phyloP scores from a whole-genome alignment of 2,797 vertebrate species.

The Synanceia verrucosa region DNA sequence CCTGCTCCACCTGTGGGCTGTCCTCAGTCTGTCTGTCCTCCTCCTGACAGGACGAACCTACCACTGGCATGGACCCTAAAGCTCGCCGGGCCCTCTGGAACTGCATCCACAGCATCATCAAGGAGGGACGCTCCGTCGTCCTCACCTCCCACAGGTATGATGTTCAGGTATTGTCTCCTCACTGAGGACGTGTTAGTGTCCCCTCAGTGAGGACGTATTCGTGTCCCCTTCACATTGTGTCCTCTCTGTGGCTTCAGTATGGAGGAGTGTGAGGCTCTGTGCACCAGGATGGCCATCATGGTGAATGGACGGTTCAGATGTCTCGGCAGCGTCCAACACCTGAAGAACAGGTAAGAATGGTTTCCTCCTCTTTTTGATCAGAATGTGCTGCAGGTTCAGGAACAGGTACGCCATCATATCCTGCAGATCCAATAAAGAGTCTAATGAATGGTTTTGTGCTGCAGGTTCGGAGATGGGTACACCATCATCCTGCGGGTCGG shows the following conservation, averaged over 20 bases:
- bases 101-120: constrained; percentile 92
- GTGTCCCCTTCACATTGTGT: not conserved
- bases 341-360: constrained; percentile 97
- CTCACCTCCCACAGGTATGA: constrained; percentile 92
- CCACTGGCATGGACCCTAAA: constrained; percentile 98
- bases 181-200: no score
- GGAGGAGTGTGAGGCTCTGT: constrained; percentile 98
- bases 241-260: constrained; percentile 81
- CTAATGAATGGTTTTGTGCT: fast-evolving
- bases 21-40: constrained; percentile 47
- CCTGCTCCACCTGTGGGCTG: constrained; percentile 51
- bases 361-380: no score
- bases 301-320: constrained; percentile 96
- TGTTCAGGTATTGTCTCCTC: not conserved
- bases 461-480: constrained; percentile 96
- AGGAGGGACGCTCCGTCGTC: constrained; percentile 93
- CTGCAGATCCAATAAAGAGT: not conserved
- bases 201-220: not conserved
- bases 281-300: constrained; percentile 99
- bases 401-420: no score
- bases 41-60: constrained; percentile 91
- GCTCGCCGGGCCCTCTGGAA: constrained; percentile 96
- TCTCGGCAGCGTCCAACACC: constrained; percentile 96
- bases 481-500: constrained; percentile 95
- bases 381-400: no score